phyloP scores from a whole-genome alignment of 2,797 vertebrate genomes.

The Sebastes minor region DNA sequence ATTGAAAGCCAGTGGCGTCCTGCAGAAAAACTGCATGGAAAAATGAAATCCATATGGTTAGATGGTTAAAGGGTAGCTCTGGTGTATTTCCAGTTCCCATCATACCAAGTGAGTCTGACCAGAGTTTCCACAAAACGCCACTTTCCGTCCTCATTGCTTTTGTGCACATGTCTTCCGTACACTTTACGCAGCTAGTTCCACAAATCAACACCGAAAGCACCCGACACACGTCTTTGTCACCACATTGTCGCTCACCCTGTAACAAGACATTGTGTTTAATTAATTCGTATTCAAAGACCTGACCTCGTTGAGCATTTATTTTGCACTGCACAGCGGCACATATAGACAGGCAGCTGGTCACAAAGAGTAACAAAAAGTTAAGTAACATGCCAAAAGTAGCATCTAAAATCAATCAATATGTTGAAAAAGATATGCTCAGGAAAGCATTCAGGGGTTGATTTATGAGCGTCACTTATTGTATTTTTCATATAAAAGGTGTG shows the following conservation, averaged over 20 bases:
- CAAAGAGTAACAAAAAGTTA: slow-evolving; percentile 27
- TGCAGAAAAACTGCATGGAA: slow-evolving; percentile 3
- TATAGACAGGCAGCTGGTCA: slow-evolving; percentile 11
- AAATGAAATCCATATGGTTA: slow-evolving; percentile 19
- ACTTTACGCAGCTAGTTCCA: neutral
- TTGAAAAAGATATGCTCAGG: slow-evolving; percentile 21
- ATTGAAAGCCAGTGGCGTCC: neutral
- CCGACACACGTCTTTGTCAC: neutral
- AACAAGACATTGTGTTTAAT: neutral
- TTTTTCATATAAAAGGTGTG: slow-evolving; percentile 5
- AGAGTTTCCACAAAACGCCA: slow-evolving; percentile 6
- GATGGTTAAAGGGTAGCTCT: slow-evolving; percentile 42
- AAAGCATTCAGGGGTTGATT: slow-evolving; percentile 9
- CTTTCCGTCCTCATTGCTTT: slow-evolving; percentile 3
- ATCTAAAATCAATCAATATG: slow-evolving; percentile 13
- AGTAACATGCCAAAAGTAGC: slow-evolving; percentile 34
- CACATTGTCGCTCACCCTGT: neutral
- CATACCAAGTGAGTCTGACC: slow-evolving; percentile 42
- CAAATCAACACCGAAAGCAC: slow-evolving; percentile 19
- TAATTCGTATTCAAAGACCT: neutral
- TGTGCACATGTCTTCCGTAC: neutral
- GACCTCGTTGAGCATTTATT: slow-evolving; percentile 6
- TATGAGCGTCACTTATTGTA: neutral
- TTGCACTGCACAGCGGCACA: slow-evolving; percentile 12
- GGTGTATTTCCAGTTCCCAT: slow-evolving; percentile 20